phyloP scores from a whole-genome alignment of 92 coral and sea anemone genomes.

The Epizoanthus rinbou region DNA sequence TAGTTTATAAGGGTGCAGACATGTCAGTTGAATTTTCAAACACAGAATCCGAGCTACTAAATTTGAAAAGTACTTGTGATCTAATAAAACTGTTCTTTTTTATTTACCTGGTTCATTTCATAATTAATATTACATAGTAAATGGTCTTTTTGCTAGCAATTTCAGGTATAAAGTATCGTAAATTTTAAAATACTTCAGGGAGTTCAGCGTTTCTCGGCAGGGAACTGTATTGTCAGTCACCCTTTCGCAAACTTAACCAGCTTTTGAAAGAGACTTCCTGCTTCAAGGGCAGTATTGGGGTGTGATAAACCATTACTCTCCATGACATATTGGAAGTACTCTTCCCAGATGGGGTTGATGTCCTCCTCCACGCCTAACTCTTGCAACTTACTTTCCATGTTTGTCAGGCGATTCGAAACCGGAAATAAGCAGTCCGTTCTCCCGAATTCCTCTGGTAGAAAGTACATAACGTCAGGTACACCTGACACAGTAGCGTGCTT shows the following conservation, averaged over 20 bases:
- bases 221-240: too few relatives aligned
- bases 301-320: conserved; percentile 51
- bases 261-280: conserved; percentile 66
- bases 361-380: conserved; percentile 9
- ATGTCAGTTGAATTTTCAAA: too few relatives aligned
- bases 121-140: too few relatives aligned
- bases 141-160: too few relatives aligned
- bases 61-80: too few relatives aligned
- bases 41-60: too few relatives aligned
- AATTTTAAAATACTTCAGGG: too few relatives aligned
- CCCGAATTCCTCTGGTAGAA: conserved; percentile 66
- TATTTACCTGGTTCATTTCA: too few relatives aligned
- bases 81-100: too few relatives aligned
- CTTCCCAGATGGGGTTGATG: conserved; percentile 62
- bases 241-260: conserved; percentile 56
- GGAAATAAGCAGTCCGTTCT: conserved; percentile 50
- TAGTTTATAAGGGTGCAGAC: too few relatives aligned
- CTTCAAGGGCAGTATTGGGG: conserved; percentile 64
- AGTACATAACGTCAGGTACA: conserved; percentile 68
- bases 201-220: too few relatives aligned
- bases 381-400: conserved; percentile 55
- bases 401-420: conserved; percentile 50
- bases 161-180: too few relatives aligned
- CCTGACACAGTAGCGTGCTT: conserved; percentile 61
- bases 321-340: conserved; percentile 74